These are phyloP conservation scores for Verasper variegatus DNA, from an alignment of 2,113 vertebrate genomes.

Conservation along the genomic window DNA sequence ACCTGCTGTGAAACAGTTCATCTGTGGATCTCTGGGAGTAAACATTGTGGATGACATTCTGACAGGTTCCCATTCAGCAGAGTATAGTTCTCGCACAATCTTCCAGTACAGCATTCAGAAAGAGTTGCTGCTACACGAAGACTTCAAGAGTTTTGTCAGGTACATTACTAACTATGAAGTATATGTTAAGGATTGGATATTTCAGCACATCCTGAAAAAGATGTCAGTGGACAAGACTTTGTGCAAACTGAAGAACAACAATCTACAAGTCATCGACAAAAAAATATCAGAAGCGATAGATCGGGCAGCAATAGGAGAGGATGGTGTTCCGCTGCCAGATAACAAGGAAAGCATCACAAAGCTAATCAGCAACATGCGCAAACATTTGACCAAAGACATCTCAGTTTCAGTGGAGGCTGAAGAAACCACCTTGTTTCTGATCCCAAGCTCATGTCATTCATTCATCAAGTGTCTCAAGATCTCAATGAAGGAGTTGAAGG, in stretches of 20 bases:
- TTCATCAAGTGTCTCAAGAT: conserved; percentile 37
- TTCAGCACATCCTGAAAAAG: background rate
- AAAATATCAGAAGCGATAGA: conserved; percentile 33
- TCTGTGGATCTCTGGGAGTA: conserved; percentile 51
- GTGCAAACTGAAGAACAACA: conserved; percentile 25
- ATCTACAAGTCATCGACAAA: conserved; percentile 1
- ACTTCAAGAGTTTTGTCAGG: conserved; percentile 38
- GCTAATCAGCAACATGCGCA: conserved; percentile 23
- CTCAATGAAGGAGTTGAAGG: conserved; percentile 11
- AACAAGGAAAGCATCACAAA: conserved; percentile 1
- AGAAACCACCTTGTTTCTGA: conserved; percentile 2
- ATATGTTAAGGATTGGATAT: conserved; percentile 65
- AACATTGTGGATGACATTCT: conserved; percentile 66
- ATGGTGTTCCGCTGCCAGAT: background rate
- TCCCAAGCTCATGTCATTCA: background rate
- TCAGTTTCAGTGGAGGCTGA: background rate
- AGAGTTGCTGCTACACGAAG: conserved; percentile 53
- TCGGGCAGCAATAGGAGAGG: background rate
- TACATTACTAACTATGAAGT: conserved; percentile 63
- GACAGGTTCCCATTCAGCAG: conserved; percentile 13
- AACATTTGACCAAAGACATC: conserved; percentile 27
- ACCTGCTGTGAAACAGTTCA: conserved; percentile 57
- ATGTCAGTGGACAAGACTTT: conserved; percentile 21
- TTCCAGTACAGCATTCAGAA: conserved; percentile 66
- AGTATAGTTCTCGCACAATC: conserved; percentile 45